A percentile compares a stretch with the other conserved stretches of the same genome.
Evolutionary conservation across 1,140 invertebrate genomes (phyloP).

Genomic region (Drosophila lacertosa): DNA sequence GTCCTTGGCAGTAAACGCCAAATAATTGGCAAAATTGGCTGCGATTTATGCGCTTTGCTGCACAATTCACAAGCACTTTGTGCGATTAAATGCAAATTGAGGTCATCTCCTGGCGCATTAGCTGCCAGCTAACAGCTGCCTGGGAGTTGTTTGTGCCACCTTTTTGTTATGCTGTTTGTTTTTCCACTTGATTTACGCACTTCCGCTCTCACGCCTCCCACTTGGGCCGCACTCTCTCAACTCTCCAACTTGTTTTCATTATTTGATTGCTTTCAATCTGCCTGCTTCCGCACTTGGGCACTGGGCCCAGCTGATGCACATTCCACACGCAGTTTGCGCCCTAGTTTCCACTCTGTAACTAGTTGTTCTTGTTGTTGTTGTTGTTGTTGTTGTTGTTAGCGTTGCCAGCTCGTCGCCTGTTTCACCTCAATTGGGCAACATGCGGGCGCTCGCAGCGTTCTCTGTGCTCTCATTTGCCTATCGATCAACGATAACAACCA

Average conservation of each 20-base stretch:
- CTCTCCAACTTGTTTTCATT: conserved; percentile 39
- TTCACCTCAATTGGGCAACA: conserved; percentile 32
- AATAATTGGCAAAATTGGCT: conserved; percentile 71
- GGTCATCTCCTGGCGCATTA: conserved; percentile 50
- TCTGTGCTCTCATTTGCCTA: conserved; percentile 18
- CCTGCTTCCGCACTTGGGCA: conserved; percentile 50
- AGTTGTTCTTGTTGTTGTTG: neutral
- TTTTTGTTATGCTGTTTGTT: conserved; percentile 13
- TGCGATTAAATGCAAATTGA: conserved; percentile 58
- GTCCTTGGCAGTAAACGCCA: conserved; percentile 20
- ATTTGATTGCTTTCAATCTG: conserved; percentile 64
- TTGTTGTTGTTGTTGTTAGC: neutral
- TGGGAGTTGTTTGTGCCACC: conserved; percentile 4
- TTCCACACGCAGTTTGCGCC: conserved; percentile 48
- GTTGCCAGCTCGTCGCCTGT: conserved; percentile 8
- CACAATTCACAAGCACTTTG: conserved; percentile 24
- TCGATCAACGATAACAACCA: conserved; percentile 36
- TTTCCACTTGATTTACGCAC: conserved; percentile 75
- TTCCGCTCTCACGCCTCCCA: conserved; percentile 54
- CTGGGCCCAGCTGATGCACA: conserved; percentile 40
- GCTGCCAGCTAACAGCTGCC: neutral
- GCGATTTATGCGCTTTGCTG: conserved; percentile 45
- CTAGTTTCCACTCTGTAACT: conserved; percentile 44
- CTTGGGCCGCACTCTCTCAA: neutral
- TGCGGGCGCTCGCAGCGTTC: conserved; percentile 29